These are phyloP conservation scores for Xyrichtys novacula DNA, from an alignment of 2,797 vertebrate genomes.

Conservation along the genomic window DNA sequence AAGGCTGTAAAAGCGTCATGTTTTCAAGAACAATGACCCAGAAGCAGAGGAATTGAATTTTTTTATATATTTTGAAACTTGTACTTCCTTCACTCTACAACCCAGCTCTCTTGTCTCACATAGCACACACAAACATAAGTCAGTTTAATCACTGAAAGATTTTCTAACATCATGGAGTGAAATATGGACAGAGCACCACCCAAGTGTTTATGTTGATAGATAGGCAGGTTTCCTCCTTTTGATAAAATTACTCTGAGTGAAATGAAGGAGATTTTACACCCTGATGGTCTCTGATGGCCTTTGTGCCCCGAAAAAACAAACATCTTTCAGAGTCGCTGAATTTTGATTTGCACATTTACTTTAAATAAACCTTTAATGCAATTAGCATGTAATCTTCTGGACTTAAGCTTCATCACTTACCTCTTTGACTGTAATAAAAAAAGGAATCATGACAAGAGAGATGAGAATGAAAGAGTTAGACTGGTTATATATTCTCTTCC, in stretches of 20 bases:
- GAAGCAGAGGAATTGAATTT: too few species aligned
- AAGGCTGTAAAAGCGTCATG: neutral
- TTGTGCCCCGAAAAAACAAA: neutral
- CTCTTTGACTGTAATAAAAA: too few species aligned
- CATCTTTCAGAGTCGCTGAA: neutral
- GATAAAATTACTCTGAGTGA: neutral
- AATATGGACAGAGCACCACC: neutral
- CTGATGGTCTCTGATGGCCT: neutral
- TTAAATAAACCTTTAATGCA: too few species aligned
- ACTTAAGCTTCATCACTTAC: too few species aligned
- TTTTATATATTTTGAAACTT: neutral
- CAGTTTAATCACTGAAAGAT: slow-evolving; percentile 7
- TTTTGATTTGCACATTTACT: neutral
- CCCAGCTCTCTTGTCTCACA: neutral
- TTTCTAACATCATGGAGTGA: neutral
- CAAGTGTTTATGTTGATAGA: neutral
- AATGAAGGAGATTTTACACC: neutral
- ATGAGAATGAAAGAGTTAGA: too few species aligned
- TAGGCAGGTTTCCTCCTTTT: neutral
- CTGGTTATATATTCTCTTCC: too few species aligned
- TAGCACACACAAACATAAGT: slow-evolving; percentile 1
- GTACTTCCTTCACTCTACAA: neutral
- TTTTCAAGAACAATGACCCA: neutral
- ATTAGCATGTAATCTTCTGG: neutral
- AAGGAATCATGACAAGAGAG: too few species aligned